Base-by-base conservation (phyloP, 2,888 invertebrate species). In the Nomada fucata region DNA sequence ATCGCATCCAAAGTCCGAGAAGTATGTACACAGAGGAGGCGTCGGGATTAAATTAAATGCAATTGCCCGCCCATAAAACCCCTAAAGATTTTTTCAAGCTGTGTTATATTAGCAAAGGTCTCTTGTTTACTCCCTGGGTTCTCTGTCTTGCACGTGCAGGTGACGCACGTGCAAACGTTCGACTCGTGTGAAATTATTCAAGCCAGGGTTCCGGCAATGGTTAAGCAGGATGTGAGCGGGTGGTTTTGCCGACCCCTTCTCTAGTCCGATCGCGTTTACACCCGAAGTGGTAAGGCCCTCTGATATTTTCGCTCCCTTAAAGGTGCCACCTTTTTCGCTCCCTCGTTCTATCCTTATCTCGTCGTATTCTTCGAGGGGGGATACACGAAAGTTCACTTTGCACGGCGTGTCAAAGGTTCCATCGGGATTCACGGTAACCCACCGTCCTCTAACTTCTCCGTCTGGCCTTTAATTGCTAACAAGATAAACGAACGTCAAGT, bases 301-400 rank as follows among this genome's bases (percentile, higher is more conserved):
- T 44, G 75, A 83, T 86, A 80, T 84, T 85, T 77, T 61, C 78
- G 55, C 68, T 76, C 85, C 85, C 76, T 83, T 83, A 83, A 82
- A 87, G 79, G 79, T 69, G 80, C 79, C 69, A 50, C 64, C 73
- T 67, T 50, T 67, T 71, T 68, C 65, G 59, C 65, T 68, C 71
- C 55, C 69, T 69, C 74, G 53, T 63, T 50, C 76, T 82, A 80
- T 78, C 76, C 82, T 81, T 83, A 80, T 81, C 87, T 71, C 78
- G 64, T 73, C 79, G 82, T 87, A 86, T 69, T 79, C 26, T 79
- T 83, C 82, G 69, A 65, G 64, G 80, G 81, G 79, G 83, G 71
- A 83, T 90, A 92, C 92, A 92, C 89, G 92, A 92, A 92, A 92
- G 88, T 91, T 91, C 91, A 92, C 92, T 92, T 92, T 92, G 88